These are phyloP conservation scores for Argya squamiceps DNA, from an alignment of 2,797 vertebrate genomes.

Conservation along the genomic window DNA sequence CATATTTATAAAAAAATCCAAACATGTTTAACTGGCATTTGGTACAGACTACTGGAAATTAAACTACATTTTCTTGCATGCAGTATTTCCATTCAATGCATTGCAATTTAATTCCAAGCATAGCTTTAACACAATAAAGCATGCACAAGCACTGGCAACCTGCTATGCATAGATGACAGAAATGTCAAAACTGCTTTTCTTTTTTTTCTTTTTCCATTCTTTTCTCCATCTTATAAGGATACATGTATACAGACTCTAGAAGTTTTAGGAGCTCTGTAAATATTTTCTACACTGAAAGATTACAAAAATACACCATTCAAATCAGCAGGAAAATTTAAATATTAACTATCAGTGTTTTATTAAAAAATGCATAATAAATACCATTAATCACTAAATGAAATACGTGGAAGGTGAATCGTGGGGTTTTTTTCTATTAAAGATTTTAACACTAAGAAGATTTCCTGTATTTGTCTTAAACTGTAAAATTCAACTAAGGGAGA, in stretches of 20 bases:
- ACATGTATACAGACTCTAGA: background rate
- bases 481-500: background rate
- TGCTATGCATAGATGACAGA: background rate
- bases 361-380: background rate
- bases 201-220: background rate
- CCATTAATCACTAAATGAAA: background rate
- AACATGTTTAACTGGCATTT: background rate
- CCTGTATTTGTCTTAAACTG: background rate
- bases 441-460: background rate
- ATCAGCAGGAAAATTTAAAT: background rate
- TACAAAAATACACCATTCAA: background rate
- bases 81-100: background rate
- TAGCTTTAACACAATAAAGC: background rate
- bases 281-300: background rate
- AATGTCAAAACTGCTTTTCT: background rate
- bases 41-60: background rate
- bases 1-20: background rate
- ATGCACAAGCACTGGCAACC: constrained; percentile 34
- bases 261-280: background rate
- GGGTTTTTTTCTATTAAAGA: background rate
- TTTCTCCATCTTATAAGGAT: background rate
- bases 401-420: fast-evolving
- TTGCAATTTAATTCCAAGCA: constrained; percentile 1
- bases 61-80: background rate
- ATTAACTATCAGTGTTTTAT: background rate